Percentiles rank a stretch among this genome's conserved stretches.
Evolutionary conservation across 2,113 vertebrate genomes (phyloP).

Genomic region (Suncus etruscus): DNA sequence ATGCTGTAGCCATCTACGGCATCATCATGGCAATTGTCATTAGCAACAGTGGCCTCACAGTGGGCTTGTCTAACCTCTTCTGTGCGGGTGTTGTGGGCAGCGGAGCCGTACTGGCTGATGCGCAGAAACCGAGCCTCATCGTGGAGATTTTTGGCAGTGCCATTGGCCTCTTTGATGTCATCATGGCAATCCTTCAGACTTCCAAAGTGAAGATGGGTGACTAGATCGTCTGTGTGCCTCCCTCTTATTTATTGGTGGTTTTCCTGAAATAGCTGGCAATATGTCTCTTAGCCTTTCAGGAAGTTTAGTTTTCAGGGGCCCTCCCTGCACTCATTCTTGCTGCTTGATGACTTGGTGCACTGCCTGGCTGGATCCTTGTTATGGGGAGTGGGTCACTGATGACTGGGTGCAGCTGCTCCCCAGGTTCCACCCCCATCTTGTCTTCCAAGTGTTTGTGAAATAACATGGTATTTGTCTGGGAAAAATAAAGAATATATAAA

Average conservation of each 20-base stretch:
- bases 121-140: slow-evolving; percentile 97
- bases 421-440: background rate
- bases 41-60: slow-evolving; percentile 97
- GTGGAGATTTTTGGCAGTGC: slow-evolving; percentile 99
- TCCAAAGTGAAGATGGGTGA: slow-evolving; percentile 99
- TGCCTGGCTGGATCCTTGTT: slow-evolving; percentile 64
- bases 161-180: slow-evolving; percentile 98
- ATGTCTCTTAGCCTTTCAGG: slow-evolving; percentile 63
- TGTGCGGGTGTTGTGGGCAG: slow-evolving; percentile 99
- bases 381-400: slow-evolving; percentile 29
- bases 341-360: background rate
- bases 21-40: slow-evolving; percentile 99
- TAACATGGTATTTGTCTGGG: slow-evolving; percentile 85
- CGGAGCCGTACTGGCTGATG: slow-evolving; percentile 97
- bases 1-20: slow-evolving; percentile 99
- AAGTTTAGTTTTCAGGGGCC: slow-evolving; percentile 64
- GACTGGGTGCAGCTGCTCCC: background rate
- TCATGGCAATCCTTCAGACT: slow-evolving; percentile 99
- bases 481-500: no score
- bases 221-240: slow-evolving; percentile 85
- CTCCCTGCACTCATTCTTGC: slow-evolving; percentile 51
- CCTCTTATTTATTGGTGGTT: slow-evolving; percentile 90
- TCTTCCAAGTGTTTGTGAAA: slow-evolving; percentile 86
- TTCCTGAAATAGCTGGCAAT: slow-evolving; percentile 80
- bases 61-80: slow-evolving; percentile 99